A percentile compares a stretch with the other conserved stretches of the same genome.
phyloP scores from a whole-genome alignment of 2,888 invertebrate genomes.

The Yponomeuta evonymella region DNA sequence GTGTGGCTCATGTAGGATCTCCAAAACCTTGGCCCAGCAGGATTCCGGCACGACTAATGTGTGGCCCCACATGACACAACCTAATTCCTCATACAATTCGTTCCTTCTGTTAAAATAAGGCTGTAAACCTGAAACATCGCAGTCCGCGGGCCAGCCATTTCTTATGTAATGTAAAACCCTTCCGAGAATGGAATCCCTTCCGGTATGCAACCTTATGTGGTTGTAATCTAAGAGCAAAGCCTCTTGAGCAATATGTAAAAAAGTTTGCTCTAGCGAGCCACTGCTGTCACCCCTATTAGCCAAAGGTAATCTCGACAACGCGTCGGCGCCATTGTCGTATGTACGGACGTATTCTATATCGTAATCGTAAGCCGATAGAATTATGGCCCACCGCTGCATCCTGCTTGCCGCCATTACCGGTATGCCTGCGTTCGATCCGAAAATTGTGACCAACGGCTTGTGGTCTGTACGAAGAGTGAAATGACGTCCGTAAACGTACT shows the following conservation, averaged over 20 bases:
- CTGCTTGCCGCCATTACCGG: not conserved
- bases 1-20: too few relatives aligned
- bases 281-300: not conserved
- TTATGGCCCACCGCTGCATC: not conserved
- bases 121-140: not conserved
- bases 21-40: too few relatives aligned
- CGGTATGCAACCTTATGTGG: not conserved
- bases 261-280: not conserved
- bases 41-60: not conserved
- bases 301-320: not conserved
- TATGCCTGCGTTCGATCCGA: not conserved
- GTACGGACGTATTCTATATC: not conserved
- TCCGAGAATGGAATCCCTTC: not conserved
- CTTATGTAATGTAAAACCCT: not conserved
- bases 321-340: not conserved
- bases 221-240: not conserved
- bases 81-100: not conserved
- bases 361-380: not conserved
- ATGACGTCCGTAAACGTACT: too few relatives aligned
- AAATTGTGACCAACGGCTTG: too few relatives aligned
- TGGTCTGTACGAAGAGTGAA: too few relatives aligned
- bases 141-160: not conserved
- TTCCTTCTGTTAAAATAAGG: not conserved
- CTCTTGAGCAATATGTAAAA: not conserved
- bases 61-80: conserved; percentile 1